phyloP scores from a whole-genome alignment of 1,140 invertebrate genomes.

The Drosophila littoralis region DNA sequence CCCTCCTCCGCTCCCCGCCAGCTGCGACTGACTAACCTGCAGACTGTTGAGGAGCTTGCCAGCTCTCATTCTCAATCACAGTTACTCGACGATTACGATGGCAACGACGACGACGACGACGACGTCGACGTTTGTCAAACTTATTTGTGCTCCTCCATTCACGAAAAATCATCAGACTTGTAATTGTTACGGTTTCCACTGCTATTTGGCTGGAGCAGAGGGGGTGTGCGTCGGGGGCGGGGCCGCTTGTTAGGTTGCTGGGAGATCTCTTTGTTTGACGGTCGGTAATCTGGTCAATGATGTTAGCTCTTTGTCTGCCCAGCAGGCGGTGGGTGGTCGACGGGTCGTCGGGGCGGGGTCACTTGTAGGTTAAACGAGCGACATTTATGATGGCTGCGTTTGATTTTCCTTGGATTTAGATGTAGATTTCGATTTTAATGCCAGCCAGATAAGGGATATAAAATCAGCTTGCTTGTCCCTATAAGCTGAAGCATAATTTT shows the following conservation, averaged over 20 bases:
- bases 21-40: slow-evolving; percentile 61
- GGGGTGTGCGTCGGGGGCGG: not conserved
- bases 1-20: not conserved
- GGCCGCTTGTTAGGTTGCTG: slow-evolving; percentile 20
- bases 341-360: slow-evolving; percentile 32
- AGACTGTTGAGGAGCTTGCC: slow-evolving; percentile 58
- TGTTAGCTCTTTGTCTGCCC: slow-evolving; percentile 59
- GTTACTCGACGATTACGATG: slow-evolving; percentile 44
- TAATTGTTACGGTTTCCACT: slow-evolving; percentile 74
- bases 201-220: not conserved
- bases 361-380: slow-evolving; percentile 67
- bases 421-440: slow-evolving; percentile 48
- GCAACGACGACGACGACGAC: slow-evolving; percentile 53
- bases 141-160: slow-evolving; percentile 46
- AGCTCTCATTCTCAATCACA: slow-evolving; percentile 32
- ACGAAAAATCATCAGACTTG: slow-evolving; percentile 65
- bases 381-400: slow-evolving; percentile 55
- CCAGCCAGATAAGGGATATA: slow-evolving; percentile 42
- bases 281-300: slow-evolving; percentile 67
- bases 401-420: slow-evolving; percentile 54
- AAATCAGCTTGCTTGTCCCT: slow-evolving; percentile 39
- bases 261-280: slow-evolving; percentile 58
- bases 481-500: slow-evolving; percentile 17
- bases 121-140: slow-evolving; percentile 53
- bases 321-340: not conserved